Evolutionary conservation across 2,113 vertebrate species (phyloP), one percentile per base, ranked within the genome.

Genomic region (Hipposideros armiger): DNA sequence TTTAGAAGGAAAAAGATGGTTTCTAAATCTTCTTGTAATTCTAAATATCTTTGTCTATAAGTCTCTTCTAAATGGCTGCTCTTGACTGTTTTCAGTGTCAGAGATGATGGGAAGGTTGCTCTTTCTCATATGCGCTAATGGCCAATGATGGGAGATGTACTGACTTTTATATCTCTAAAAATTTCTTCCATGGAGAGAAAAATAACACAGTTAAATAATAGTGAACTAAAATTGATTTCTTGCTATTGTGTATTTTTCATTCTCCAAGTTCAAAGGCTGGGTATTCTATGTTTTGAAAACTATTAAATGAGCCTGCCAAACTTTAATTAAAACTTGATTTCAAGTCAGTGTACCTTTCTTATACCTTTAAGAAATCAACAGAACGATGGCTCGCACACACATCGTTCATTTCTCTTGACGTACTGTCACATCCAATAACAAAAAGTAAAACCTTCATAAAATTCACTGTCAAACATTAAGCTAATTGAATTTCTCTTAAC

Each of bases 241-340:
- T 84, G 22, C 50, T 91, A 69, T 81, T 78, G 2, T 36, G 62
- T 58, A 42, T 58, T 94, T 64, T 90, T 92, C 20, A 56, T 52
- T 64, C 30, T 28, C 67, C 16, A 81, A 77, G 36, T 78, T 42
- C 47, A 67, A 72, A 66, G 45, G 40, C 40, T 67, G 20, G 62
- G 10, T 24, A 62, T 17, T 77, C 28, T 52, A 0, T 56, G 26
- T 22, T 28, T 69, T 36, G 11, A 67, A 85, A 69, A 69, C 56
- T 56, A 40, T 32, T 92, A 52, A 90, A 69, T 56, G 36, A 92
- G 66, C 6, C 32, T 91, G 32, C 5, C 9, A 8, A 56, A 73
- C 30, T 70, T 90, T 70, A 93, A 26, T 91, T 64, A 84, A 93
- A 88, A 82, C 30, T 50, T 87, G 7, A 83, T 56, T 92, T 73